Evolutionary conservation across 2,888 invertebrate species (phyloP).

Genomic region (Rosalia funebris): DNA sequence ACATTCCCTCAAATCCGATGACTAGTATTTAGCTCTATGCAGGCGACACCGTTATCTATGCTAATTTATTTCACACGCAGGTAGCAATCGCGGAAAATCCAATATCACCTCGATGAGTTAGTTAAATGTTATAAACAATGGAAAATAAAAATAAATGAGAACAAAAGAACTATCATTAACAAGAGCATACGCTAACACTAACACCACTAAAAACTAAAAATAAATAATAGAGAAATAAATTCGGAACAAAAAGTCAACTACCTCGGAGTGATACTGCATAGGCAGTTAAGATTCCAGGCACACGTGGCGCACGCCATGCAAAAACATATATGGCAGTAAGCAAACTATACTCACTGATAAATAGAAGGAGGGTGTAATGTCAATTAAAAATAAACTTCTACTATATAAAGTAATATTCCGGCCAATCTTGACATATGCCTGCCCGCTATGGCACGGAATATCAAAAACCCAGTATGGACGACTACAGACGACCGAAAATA

Average conservation of each 20-base stretch:
- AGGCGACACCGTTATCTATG: too few species aligned
- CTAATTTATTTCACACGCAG: too few species aligned
- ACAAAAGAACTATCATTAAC: too few species aligned
- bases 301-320: not conserved
- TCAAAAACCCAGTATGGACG: not conserved
- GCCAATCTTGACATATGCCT: not conserved
- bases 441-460: not conserved
- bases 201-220: too few species aligned
- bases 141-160: too few species aligned
- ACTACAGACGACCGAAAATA: not conserved
- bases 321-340: not conserved
- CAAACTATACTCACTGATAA: not conserved
- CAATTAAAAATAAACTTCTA: not conserved
- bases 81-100: too few species aligned
- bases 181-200: too few species aligned
- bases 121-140: too few species aligned
- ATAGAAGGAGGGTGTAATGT: not conserved
- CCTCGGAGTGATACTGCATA: not conserved
- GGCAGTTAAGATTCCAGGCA: not conserved
- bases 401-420: not conserved
- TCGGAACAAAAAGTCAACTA: not conserved
- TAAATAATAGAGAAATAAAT: too few species aligned
- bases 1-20: too few species aligned
- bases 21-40: too few species aligned
- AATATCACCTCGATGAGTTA: too few species aligned